Evolutionary conservation across 2,888 invertebrate genomes (phyloP), one percentile per base, ranked within the genome.

Genomic region (Miltochrista miniata): DNA sequence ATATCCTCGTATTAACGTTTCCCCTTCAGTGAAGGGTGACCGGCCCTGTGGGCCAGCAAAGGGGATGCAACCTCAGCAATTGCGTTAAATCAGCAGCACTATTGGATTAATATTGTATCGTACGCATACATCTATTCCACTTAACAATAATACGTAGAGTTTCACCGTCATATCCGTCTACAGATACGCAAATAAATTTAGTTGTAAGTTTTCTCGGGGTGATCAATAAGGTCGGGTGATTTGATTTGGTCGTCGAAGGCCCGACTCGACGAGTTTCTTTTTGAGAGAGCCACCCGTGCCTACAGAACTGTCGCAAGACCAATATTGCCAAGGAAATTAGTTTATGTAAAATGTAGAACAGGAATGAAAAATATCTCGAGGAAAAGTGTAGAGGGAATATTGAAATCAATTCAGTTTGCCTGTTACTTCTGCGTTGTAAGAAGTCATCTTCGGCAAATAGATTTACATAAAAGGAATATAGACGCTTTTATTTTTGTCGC

Each of bases 281-380:
- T 83, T 80, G 84, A 86, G 78, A 79, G 81, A 82, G 78, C 74
- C 83, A 79, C 76, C 83, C 81, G 80, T 82, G 86, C 87, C 85
- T 87, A 85, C 84, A 79, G 83, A 84, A 88, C 89, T 88, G 89
- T 84, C 87, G 88, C 83, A 82, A 85, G 85, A 89, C 88, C 90
- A 90, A 91, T 91, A 91, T 90, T 90, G 89, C 85, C 79, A 76
- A 86, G 90, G 89, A 90, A 91, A 91, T 91, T 90, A 90, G 90
- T 90, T 91, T 91, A 91, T 89, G 88, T 87, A 90, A 90, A 90
- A 90, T 89, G 87, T 88, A 88, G 88, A 89, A 87, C 87, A 85
- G 85, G 79, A 87, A 81, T 81, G 85, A 86, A 87, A 85, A 90
- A 87, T 87, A 85, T 85, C 84, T 73, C 54, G 72, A 80, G 81